These are phyloP conservation scores for Piprites chloris DNA, from an alignment of 2,113 vertebrate species.

Conservation along the genomic window DNA sequence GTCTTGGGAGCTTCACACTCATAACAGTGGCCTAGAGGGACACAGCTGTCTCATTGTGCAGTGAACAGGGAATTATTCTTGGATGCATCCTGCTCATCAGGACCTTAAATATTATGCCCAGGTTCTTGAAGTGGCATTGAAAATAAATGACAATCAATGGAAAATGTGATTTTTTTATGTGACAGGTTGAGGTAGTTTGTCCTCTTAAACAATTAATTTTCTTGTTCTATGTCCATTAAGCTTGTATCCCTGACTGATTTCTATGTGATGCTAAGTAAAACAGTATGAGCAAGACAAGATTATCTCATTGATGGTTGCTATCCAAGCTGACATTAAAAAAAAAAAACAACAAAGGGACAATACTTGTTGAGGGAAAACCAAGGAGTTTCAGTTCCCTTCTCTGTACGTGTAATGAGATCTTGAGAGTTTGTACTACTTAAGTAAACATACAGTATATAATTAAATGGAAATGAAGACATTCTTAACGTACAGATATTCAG, in stretches of 20 bases:
- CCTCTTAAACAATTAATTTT: background rate
- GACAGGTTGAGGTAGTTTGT: background rate
- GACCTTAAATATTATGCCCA: background rate
- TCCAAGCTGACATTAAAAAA: background rate
- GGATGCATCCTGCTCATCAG: background rate
- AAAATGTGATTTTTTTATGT: background rate
- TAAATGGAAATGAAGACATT: background rate
- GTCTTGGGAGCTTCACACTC: constrained; percentile 4
- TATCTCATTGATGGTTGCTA: background rate
- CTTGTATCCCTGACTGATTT: background rate
- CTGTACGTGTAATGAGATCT: background rate
- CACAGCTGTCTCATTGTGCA: constrained; percentile 13
- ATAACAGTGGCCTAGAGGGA: background rate
- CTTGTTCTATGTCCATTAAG: background rate
- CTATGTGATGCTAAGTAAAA: background rate
- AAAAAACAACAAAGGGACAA: too few relatives aligned
- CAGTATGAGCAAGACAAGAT: background rate
- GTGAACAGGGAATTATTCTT: background rate
- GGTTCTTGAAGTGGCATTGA: background rate
- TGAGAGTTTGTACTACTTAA: background rate
- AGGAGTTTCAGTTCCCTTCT: background rate
- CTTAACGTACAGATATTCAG: background rate
- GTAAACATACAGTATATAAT: background rate
- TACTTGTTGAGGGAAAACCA: background rate
- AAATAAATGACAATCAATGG: background rate